phyloP scores from a whole-genome alignment of 2,113 vertebrate species.

The Chaetodon auriga region DNA sequence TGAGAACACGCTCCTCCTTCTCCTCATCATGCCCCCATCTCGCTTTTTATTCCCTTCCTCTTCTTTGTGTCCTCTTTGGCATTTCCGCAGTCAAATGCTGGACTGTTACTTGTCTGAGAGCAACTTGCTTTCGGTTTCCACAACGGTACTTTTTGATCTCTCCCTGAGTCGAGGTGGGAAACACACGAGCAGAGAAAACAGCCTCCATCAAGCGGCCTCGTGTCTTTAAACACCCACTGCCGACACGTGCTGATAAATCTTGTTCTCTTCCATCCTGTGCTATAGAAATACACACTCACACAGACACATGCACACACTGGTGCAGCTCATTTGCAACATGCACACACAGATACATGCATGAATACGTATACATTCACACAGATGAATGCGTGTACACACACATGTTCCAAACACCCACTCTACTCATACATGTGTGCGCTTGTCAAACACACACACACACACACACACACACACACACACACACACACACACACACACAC shows the following conservation, averaged over 20 bases:
- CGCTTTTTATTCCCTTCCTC: conserved; percentile 51
- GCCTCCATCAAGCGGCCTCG: conserved; percentile 39
- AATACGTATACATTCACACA: neutral
- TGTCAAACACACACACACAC: conserved; percentile 32
- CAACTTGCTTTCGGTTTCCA: conserved; percentile 47
- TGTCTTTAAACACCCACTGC: conserved; percentile 60
- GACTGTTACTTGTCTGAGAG: conserved; percentile 41
- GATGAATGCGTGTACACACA: neutral
- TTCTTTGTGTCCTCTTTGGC: conserved; percentile 44
- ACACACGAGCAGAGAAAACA: conserved; percentile 47
- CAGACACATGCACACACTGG: neutral
- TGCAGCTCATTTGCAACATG: neutral
- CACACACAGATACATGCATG: conserved; percentile 7
- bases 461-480: conserved; percentile 3
- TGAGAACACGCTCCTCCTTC: conserved; percentile 64
- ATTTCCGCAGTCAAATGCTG: conserved; percentile 45
- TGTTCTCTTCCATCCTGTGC: conserved; percentile 9
- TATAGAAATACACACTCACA: neutral
- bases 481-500: conserved; percentile 3
- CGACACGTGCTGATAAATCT: conserved; percentile 58
- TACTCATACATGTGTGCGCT: conserved; percentile 24
- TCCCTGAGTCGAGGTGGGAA: conserved; percentile 42
- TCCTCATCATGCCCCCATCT: conserved; percentile 62
- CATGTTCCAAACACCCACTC: conserved; percentile 26
- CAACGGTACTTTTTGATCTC: conserved; percentile 49